Evolutionary conservation across 2,888 invertebrate genomes (phyloP).

Genomic region (Chrysolina haemoptera): DNA sequence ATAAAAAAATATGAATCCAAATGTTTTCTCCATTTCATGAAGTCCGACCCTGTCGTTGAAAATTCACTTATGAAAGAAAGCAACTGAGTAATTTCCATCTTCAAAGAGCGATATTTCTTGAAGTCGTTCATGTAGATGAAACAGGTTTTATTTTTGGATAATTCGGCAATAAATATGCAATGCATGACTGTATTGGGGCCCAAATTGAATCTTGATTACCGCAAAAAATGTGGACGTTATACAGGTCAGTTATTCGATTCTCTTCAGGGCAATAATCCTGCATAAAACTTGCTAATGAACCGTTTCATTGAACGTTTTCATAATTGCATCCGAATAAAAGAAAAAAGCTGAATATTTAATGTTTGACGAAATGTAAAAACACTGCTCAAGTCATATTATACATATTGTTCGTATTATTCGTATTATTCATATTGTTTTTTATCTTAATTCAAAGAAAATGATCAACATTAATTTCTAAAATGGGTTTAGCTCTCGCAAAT

Average conservation of each 20-base stretch:
- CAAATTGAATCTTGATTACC: conserved; percentile 46
- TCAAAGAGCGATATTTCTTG: conserved; percentile 64
- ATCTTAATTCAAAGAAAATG: too few species aligned
- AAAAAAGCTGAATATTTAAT: background rate
- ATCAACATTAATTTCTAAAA: too few species aligned
- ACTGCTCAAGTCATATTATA: too few species aligned
- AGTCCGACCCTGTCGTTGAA: conserved; percentile 57
- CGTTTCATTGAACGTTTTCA: background rate
- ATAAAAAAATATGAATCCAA: too few species aligned
- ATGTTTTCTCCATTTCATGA: background rate
- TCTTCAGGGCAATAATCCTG: conserved; percentile 54
- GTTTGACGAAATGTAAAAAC: background rate
- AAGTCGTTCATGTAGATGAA: conserved; percentile 55
- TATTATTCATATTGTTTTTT: too few species aligned
- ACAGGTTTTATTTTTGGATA: conserved; percentile 52
- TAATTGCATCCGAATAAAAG: background rate
- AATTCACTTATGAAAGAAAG: conserved; percentile 62
- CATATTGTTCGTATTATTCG: too few species aligned
- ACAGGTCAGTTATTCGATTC: conserved; percentile 49
- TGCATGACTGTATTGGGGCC: conserved; percentile 31
- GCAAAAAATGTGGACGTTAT: conserved; percentile 38
- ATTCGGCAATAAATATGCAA: conserved; percentile 44
- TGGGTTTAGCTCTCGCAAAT: too few species aligned
- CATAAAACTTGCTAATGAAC: conserved; percentile 39
- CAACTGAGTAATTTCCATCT: conserved; percentile 60